Conservation (phyloP, 2,797 vertebrate genomes). For the Coilia nasus region DNA sequence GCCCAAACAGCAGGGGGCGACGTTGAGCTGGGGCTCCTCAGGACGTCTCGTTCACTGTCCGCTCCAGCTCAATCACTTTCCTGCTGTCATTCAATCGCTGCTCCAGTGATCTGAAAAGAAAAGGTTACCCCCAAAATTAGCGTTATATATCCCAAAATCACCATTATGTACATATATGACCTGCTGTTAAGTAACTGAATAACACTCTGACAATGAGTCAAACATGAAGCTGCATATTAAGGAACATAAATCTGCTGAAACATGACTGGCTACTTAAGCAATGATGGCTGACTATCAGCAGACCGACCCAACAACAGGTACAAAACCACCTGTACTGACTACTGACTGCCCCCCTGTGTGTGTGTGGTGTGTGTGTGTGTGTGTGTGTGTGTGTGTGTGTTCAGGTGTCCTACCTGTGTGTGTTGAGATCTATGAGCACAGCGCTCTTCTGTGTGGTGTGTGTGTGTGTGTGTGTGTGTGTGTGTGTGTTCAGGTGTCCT, state of each 20-base stretch:
- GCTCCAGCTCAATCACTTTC: constrained; percentile 89
- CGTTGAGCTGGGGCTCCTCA: constrained; percentile 68
- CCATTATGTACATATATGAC: no score
- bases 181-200: no score
- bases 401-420: no score
- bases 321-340: no score
- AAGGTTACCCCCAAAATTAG: background rate
- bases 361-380: no score
- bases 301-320: background rate
- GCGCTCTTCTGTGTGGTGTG: constrained; percentile 74
- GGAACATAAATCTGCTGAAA: no score
- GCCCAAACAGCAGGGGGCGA: constrained; percentile 34
- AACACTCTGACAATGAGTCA: no score
- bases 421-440: constrained; percentile 47
- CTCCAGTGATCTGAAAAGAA: constrained; percentile 67
- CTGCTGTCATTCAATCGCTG: constrained; percentile 81
- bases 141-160: no score
- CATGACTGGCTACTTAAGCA: no score
- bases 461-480: no score
- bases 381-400: no score
- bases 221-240: background rate
- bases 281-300: background rate
- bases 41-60: constrained; percentile 90
- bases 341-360: no score
- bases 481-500: constrained; percentile 42